Conservation (phyloP, 2,113 vertebrate species). For the Pseudonaja textilis region DNA sequence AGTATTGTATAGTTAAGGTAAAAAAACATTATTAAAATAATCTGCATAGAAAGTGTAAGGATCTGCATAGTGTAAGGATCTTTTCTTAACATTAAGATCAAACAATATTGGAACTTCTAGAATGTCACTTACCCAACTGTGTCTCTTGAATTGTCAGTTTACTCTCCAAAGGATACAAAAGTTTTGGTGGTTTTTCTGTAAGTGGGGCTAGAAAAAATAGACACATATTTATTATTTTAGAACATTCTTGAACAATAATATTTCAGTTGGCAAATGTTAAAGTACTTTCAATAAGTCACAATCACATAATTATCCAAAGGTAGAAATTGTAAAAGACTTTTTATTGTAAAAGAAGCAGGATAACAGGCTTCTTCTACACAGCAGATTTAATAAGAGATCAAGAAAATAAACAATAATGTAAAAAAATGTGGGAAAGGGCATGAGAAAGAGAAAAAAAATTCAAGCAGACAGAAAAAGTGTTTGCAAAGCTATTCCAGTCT, state of each 20-base stretch:
- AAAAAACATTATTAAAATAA: background rate
- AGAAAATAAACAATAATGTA: background rate
- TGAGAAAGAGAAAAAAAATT: background rate
- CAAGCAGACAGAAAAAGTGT: background rate
- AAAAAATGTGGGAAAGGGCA: background rate
- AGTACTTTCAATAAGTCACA: background rate
- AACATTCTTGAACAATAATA: constrained; percentile 34
- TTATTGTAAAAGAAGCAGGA: background rate
- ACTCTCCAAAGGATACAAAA: constrained; percentile 89
- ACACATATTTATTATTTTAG: constrained; percentile 43
- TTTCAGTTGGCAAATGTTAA: constrained; percentile 20
- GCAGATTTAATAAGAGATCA: background rate
- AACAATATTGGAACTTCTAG: constrained; percentile 21
- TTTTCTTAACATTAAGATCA: background rate
- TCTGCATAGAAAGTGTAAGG: background rate
- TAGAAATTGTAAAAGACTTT: background rate
- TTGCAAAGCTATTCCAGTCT: background rate
- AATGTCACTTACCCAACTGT: constrained; percentile 84
- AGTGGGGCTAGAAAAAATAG: constrained; percentile 83
- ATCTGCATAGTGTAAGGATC: background rate
- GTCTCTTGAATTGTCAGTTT: constrained; percentile 90
- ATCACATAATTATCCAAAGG: background rate
- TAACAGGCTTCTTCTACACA: background rate
- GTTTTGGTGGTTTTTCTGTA: constrained; percentile 96
- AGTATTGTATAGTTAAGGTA: background rate